Percentiles rank a stretch among this genome's conserved stretches.
Evolutionary conservation across 2,113 vertebrate species (phyloP).

Genomic region (Megaleporinus macrocephalus): DNA sequence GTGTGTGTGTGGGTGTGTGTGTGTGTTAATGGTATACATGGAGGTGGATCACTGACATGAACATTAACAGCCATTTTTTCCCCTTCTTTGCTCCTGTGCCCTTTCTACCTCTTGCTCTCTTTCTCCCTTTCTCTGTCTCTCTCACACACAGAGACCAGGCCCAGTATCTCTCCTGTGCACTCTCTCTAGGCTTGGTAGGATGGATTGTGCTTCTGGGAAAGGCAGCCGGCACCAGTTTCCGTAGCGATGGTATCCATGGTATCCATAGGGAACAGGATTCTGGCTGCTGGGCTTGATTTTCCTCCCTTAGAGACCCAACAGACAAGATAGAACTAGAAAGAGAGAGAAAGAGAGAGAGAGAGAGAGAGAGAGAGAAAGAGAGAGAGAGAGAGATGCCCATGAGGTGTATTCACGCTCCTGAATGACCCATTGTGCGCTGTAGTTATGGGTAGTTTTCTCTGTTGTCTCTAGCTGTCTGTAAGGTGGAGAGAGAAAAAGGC

Average conservation of each 20-base stretch:
- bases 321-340: background rate
- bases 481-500: background rate
- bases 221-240: slow-evolving; percentile 20
- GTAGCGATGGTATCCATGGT: slow-evolving; percentile 29
- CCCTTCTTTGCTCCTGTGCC: too few species aligned
- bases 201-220: slow-evolving; percentile 30
- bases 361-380: background rate
- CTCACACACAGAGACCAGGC: background rate
- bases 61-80: background rate
- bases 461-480: slow-evolving; percentile 2
- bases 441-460: background rate
- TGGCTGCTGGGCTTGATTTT: slow-evolving; percentile 20
- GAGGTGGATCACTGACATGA: slow-evolving; percentile 21
- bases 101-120: background rate
- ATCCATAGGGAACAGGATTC: slow-evolving; percentile 31
- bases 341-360: background rate
- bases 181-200: background rate
- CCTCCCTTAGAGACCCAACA: background rate
- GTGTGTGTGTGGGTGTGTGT: background rate
- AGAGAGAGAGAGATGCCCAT: slow-evolving; percentile 6
- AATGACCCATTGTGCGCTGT: slow-evolving; percentile 2
- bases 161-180: background rate
- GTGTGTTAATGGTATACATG: background rate
- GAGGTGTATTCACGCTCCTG: background rate
- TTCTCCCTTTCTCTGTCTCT: background rate